Evolutionary conservation across 1,140 invertebrate genomes (phyloP), one percentile per base, ranked within the genome.

Genomic region (Saxidomus purpurata): DNA sequence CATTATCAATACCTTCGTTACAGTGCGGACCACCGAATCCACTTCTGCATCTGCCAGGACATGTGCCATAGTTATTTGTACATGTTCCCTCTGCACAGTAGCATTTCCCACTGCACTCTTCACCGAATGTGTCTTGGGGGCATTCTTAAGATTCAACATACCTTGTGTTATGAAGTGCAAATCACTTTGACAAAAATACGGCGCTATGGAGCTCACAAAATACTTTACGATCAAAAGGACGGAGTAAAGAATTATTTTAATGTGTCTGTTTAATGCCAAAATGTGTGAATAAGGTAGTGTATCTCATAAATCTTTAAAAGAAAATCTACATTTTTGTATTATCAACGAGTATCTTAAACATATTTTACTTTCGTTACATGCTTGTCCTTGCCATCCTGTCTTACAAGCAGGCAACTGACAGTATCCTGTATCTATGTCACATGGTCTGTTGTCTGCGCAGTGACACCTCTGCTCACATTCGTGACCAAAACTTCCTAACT

Each of bases 321-420:
- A n/a, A n/a, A n/a, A n/a, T n/a, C n/a, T n/a, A n/a, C n/a, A n/a
- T n/a, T n/a, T n/a, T n/a, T n/a, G n/a, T n/a, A n/a, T n/a, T n/a
- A n/a, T n/a, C n/a, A n/a, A n/a, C n/a, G n/a, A n/a, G n/a, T n/a
- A n/a, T n/a, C n/a, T n/a, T n/a, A n/a, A n/a, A n/a, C n/a, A n/a
- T n/a, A n/a, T n/a, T 43, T 43, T 74, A 74, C 69, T n/a, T 74
- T 74, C 34, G 38, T 40, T 74, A 17, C 69, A 74, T 74, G 69
- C 2, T 17, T 2, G 13, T 38, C 69, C 69, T 11, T 31, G n/a
- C 69, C 69, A 74, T 1, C 69, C 69, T 15, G 36, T 19, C 31
- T 74, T 74, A 38, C 69, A 74, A 1, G 17, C 28, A 4, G 31
- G 31, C 25, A n/a, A 40, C 19, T 38, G 40, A 25, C 69, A 74